Evolutionary conservation across 2,797 vertebrate genomes (phyloP).

Genomic region (Trichosurus vulpecula): DNA sequence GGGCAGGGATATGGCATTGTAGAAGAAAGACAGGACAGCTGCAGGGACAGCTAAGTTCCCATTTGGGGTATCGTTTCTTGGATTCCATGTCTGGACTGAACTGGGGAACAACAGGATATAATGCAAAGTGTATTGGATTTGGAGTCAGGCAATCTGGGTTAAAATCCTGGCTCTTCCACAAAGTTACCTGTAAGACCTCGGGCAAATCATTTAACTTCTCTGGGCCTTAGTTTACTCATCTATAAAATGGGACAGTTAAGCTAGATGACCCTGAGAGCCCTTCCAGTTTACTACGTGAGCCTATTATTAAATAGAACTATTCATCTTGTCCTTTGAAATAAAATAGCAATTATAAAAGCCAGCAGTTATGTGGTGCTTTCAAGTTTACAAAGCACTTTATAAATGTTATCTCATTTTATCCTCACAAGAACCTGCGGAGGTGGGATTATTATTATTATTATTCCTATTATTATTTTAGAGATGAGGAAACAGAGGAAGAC

Average conservation of each 20-base stretch:
- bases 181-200: neutral
- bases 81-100: neutral
- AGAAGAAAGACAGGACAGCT: neutral
- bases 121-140: neutral
- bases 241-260: neutral
- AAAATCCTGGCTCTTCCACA: neutral
- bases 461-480: neutral
- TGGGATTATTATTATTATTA: neutral
- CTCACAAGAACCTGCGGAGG: neutral
- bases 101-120: neutral
- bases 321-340: neutral
- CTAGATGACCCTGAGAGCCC: neutral
- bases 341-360: neutral
- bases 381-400: neutral
- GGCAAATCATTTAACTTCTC: neutral
- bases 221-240: neutral
- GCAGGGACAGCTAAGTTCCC: neutral
- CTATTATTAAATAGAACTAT: neutral
- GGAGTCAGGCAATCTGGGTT: neutral
- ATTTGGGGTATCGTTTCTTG: neutral
- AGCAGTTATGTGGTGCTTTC: neutral
- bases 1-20: neutral
- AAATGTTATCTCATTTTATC: neutral
- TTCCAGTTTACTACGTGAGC: neutral
- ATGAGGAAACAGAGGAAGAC: neutral